phyloP scores from a whole-genome alignment of 2,888 invertebrate species.

The Spialia ferax region DNA sequence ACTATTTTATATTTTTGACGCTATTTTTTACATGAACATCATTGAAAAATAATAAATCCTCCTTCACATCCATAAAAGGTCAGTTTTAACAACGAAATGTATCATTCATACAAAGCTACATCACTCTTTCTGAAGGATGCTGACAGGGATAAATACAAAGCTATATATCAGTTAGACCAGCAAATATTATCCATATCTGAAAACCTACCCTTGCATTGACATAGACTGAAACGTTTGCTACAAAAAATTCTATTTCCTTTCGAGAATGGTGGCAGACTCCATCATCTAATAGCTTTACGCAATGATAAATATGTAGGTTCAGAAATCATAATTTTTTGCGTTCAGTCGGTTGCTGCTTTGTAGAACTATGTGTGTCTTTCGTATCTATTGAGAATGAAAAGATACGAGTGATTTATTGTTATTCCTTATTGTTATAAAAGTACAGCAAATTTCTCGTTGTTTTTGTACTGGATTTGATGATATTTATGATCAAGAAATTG shows the following conservation, averaged over 20 bases:
- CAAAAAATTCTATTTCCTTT: slow-evolving; percentile 57
- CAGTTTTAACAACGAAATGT: background rate
- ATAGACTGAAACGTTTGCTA: slow-evolving; percentile 56
- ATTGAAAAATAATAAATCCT: too few relatives aligned
- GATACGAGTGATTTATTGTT: too few relatives aligned
- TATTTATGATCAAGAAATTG: too few relatives aligned
- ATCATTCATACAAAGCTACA: background rate
- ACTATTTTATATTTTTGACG: too few relatives aligned
- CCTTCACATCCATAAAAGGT: background rate
- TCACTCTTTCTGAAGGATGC: background rate
- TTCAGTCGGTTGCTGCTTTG: background rate
- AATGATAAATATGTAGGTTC: slow-evolving; percentile 43
- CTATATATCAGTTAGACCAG: slow-evolving; percentile 15
- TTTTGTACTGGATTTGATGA: too few relatives aligned
- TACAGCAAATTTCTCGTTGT: too few relatives aligned
- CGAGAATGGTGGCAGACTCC: slow-evolving; percentile 46
- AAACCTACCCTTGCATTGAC: slow-evolving; percentile 51
- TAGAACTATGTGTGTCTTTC: background rate
- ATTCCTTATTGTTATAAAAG: too few relatives aligned
- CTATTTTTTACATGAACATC: too few relatives aligned
- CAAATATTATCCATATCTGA: slow-evolving; percentile 37
- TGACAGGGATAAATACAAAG: slow-evolving; percentile 18
- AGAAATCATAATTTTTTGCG: slow-evolving; percentile 33
- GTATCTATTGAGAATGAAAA: too few relatives aligned
- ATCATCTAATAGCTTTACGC: slow-evolving; percentile 39